Percentiles rank a stretch among this genome's conserved stretches.
Conservation (phyloP, 1,140 invertebrate genomes). For the Danaus melanippus region DNA sequence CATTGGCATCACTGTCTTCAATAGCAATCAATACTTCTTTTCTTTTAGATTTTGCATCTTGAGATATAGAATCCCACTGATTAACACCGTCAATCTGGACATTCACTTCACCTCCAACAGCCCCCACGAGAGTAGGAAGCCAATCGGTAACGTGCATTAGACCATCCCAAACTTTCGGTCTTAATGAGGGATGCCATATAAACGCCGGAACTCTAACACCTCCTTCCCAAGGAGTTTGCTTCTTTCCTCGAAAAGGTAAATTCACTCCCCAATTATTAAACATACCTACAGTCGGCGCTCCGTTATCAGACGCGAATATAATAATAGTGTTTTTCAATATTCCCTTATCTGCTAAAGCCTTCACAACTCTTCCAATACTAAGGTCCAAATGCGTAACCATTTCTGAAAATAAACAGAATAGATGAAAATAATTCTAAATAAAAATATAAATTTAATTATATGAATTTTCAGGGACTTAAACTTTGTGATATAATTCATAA, state of each 20-base stretch:
- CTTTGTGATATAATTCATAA: neutral
- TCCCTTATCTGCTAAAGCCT: constrained; percentile 76
- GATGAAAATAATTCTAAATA: constrained; percentile 3
- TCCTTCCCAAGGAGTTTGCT: constrained; percentile 90
- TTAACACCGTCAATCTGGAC: constrained; percentile 77
- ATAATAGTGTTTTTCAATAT: constrained; percentile 85
- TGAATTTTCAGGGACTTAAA: no score
- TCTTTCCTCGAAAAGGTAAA: constrained; percentile 86
- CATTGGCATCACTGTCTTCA: constrained; percentile 36
- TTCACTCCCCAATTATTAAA: constrained; percentile 89
- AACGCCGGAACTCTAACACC: constrained; percentile 84
- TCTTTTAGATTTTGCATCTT: constrained; percentile 74
- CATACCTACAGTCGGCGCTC: constrained; percentile 81
- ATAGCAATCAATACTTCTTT: constrained; percentile 74
- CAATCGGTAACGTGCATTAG: constrained; percentile 92
- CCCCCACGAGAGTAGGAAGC: constrained; percentile 82
- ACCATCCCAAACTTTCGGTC: constrained; percentile 76
- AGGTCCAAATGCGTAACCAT: constrained; percentile 72
- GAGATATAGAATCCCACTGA: constrained; percentile 78
- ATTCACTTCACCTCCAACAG: constrained; percentile 38
- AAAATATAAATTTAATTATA: neutral
- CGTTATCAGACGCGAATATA: constrained; percentile 86
- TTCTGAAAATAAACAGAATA: constrained; percentile 37
- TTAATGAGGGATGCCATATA: constrained; percentile 85
- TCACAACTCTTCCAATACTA: constrained; percentile 81